A percentile compares a stretch with the other conserved stretches of the same genome.
These are phyloP conservation scores for Porites lobata DNA, from an alignment of 92 coral and sea anemone species.

Conservation along the genomic window DNA sequence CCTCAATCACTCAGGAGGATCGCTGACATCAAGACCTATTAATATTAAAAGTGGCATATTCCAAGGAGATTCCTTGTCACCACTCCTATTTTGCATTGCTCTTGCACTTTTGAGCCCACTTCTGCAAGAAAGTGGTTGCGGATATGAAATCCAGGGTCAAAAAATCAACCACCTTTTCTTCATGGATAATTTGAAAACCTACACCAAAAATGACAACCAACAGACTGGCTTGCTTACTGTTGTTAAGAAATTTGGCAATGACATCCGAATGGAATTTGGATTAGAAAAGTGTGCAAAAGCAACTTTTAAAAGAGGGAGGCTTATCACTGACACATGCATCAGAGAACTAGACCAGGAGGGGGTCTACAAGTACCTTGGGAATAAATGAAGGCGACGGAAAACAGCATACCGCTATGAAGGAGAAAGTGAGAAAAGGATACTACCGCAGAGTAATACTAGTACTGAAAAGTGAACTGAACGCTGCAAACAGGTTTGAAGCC, in stretches of 20 bases:
- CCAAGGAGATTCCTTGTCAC: neutral
- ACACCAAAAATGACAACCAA: neutral
- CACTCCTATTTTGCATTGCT: neutral
- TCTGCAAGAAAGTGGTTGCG: neutral
- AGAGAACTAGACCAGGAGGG: neutral
- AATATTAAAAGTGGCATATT: neutral
- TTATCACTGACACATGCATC: neutral
- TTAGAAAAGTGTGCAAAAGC: neutral
- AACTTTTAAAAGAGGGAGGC: neutral
- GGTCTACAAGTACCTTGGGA: neutral
- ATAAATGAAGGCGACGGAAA: neutral
- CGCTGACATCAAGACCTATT: neutral
- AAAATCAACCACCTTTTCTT: neutral
- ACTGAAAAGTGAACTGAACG: too few species aligned
- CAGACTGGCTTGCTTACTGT: neutral
- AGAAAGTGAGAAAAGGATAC: neutral
- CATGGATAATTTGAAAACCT: neutral
- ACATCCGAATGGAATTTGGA: neutral
- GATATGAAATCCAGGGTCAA: neutral
- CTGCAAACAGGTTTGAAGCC: too few species aligned
- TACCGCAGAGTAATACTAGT: too few species aligned
- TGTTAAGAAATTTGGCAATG: neutral
- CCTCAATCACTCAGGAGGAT: neutral
- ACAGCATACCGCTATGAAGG: neutral
- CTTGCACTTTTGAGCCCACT: neutral